Base-by-base conservation (phyloP, 35 echinoderm and acorn worm species). In the Apostichopus parvimensis region DNA sequence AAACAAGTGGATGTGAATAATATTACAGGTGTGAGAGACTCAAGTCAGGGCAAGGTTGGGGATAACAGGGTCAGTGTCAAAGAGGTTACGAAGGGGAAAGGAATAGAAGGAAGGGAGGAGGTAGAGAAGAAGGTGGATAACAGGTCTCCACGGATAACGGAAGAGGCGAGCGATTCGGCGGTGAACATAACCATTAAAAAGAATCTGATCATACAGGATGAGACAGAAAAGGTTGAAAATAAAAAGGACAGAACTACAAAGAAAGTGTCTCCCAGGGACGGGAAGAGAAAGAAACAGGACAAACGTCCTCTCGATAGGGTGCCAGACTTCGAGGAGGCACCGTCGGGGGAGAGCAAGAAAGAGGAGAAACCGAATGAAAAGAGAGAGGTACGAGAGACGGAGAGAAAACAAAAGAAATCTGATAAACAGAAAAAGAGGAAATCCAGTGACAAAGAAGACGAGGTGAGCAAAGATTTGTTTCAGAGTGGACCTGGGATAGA, bases 191-290 rank as follows among this genome's bases (percentile, higher is more conserved):
- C 79, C 78, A 82, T 57, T 78, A 71, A 87, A 78, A 94, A 91
- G 93, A 91, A 91, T 87, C 84, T 60, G 56, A 86, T 66, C 66
- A 93, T 34, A 14, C 81, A 87, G 92, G 92, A 93, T 73, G 60
- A 89, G 72, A 92, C 89, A 22, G 65, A 79, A 68, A 94, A 82
- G 64, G 56, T 66, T 21, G 93, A 93, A 85, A 89, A 79, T 24
- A 91, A 93, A 90, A 84, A 95, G 64, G 23, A 82, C 26, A 92
- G 91, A 83, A 77, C 17, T 4, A 9, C 10, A 84, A 84, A 84
- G 53, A 75, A n/a, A 22, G 14, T 18, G 24, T 13, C 7, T 22
- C 12, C 14, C 71, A 75, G 15, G 6, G 58, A 61, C 12, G 58
- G 58, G 58, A 75, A 75, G n/a, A 22, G 1, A 20, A 75, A 75